These are phyloP conservation scores for Phataginus tetradactyla DNA, from an alignment of 2,797 vertebrate species.

Conservation along the genomic window DNA sequence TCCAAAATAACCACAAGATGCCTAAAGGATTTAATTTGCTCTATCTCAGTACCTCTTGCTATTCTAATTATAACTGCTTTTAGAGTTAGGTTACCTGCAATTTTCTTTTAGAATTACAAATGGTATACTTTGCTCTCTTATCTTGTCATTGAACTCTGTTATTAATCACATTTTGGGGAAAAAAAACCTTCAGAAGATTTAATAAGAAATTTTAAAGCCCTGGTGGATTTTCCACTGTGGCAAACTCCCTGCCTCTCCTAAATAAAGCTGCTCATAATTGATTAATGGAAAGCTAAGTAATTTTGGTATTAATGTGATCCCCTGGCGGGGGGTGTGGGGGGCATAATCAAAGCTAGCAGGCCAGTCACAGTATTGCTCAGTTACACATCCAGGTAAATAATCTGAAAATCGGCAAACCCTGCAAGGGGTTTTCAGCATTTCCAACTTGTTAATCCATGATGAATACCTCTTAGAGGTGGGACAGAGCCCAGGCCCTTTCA, in stretches of 20 bases:
- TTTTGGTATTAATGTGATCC: slow-evolving; percentile 79
- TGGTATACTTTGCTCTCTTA: slow-evolving; percentile 82
- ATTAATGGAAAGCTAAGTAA: slow-evolving; percentile 86
- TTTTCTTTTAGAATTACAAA: slow-evolving; percentile 83
- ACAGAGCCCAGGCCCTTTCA: slow-evolving; percentile 47
- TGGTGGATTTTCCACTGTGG: slow-evolving; percentile 66
- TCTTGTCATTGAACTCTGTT: slow-evolving; percentile 81
- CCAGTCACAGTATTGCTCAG: slow-evolving; percentile 72
- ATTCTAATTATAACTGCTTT: slow-evolving; percentile 84
- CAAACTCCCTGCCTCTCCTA: slow-evolving; percentile 62
- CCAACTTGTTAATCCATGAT: slow-evolving; percentile 64
- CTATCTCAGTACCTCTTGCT: slow-evolving; percentile 77
- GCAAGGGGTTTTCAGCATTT: slow-evolving; percentile 69
- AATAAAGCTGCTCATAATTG: slow-evolving; percentile 80
- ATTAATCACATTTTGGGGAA: slow-evolving; percentile 81
- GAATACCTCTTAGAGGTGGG: slow-evolving; percentile 57
- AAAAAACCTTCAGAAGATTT: slow-evolving; percentile 76
- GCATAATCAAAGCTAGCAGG: slow-evolving; percentile 78
- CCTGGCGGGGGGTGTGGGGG: slow-evolving; percentile 53
- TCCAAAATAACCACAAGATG: slow-evolving; percentile 83
- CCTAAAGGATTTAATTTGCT: slow-evolving; percentile 81
- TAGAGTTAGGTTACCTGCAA: slow-evolving; percentile 83
- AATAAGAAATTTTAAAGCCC: slow-evolving; percentile 75
- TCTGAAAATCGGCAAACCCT: slow-evolving; percentile 68
- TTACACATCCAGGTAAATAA: slow-evolving; percentile 81